phyloP scores from a whole-genome alignment of 2,888 invertebrate genomes.

The Watsonalla cultraria region DNA sequence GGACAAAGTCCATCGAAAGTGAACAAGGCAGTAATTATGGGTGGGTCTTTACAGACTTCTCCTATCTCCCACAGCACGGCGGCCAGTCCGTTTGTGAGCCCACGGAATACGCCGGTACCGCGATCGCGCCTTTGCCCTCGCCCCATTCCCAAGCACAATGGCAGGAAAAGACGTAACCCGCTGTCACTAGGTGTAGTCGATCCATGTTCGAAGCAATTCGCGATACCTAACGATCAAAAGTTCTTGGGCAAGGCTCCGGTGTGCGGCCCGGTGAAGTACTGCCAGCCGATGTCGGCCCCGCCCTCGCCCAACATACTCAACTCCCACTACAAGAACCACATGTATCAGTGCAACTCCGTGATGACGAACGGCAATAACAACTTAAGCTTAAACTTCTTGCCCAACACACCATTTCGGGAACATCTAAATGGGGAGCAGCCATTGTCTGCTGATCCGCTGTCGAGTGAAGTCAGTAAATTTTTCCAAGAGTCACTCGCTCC shows the following conservation, averaged over 20 bases:
- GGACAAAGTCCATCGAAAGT: constrained; percentile 60
- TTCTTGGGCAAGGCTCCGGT: constrained; percentile 48
- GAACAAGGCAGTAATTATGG: constrained; percentile 54
- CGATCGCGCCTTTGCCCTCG: constrained; percentile 80
- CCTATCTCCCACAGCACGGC: constrained; percentile 81
- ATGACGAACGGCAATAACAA: constrained; percentile 64
- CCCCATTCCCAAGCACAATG: constrained; percentile 65
- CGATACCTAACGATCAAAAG: constrained; percentile 69
- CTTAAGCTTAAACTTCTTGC: constrained; percentile 63
- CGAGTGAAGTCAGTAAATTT: constrained; percentile 81
- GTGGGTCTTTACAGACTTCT: constrained; percentile 66
- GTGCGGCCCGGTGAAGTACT: constrained; percentile 56
- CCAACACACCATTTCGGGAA: constrained; percentile 62
- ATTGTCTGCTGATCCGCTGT: constrained; percentile 69
- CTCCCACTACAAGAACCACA: constrained; percentile 69
- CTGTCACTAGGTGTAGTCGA: constrained; percentile 53
- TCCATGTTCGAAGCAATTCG: constrained; percentile 56
- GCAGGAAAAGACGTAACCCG: constrained; percentile 56
- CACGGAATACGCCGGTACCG: constrained; percentile 85
- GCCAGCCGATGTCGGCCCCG: constrained; percentile 82
- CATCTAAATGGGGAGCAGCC: constrained; percentile 68
- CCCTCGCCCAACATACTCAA: constrained; percentile 80
- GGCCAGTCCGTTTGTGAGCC: constrained; percentile 90
- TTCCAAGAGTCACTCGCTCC: constrained; percentile 71
- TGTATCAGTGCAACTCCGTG: constrained; percentile 60